phyloP scores from a whole-genome alignment of 2,888 invertebrate species.

The Drosophila basisetae region DNA sequence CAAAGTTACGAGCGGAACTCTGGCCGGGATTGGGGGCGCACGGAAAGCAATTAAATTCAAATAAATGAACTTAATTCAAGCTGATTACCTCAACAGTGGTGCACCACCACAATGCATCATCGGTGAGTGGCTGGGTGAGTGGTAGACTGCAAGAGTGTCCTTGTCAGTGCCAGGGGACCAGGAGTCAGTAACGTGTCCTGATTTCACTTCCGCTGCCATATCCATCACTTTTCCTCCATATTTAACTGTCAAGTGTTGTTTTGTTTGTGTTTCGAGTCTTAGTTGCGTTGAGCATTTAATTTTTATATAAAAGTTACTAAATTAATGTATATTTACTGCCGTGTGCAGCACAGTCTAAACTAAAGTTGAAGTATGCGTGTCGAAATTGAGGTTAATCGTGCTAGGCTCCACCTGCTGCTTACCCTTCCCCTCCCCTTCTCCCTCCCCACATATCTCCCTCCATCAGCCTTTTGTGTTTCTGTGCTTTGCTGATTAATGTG shows the following conservation, averaged over 20 bases:
- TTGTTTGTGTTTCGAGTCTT: constrained; percentile 34
- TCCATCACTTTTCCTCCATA: constrained; percentile 41
- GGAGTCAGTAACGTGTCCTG: constrained; percentile 58
- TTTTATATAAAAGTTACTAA: constrained; percentile 51
- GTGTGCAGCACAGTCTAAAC: background rate
- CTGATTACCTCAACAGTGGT: constrained; percentile 70
- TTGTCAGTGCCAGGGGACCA: constrained; percentile 32
- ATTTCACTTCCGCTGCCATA: constrained; percentile 65
- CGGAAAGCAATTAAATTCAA: constrained; percentile 79
- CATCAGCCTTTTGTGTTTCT: background rate
- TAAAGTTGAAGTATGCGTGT: constrained; percentile 41
- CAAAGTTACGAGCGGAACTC: constrained; percentile 29
- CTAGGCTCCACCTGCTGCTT: background rate
- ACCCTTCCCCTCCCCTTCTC: background rate
- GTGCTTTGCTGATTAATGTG: constrained; percentile 46
- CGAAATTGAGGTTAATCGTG: constrained; percentile 53
- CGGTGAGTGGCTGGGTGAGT: background rate
- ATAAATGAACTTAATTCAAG: constrained; percentile 77
- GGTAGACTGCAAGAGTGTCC: constrained; percentile 35
- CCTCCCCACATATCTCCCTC: background rate
- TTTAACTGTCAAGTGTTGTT: constrained; percentile 53
- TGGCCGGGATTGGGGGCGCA: constrained; percentile 23
- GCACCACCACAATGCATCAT: constrained; percentile 29
- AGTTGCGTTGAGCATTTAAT: constrained; percentile 24
- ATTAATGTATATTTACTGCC: constrained; percentile 52